Evolutionary conservation across 2,888 invertebrate genomes (phyloP).

Genomic region (Hedya salicella): DNA sequence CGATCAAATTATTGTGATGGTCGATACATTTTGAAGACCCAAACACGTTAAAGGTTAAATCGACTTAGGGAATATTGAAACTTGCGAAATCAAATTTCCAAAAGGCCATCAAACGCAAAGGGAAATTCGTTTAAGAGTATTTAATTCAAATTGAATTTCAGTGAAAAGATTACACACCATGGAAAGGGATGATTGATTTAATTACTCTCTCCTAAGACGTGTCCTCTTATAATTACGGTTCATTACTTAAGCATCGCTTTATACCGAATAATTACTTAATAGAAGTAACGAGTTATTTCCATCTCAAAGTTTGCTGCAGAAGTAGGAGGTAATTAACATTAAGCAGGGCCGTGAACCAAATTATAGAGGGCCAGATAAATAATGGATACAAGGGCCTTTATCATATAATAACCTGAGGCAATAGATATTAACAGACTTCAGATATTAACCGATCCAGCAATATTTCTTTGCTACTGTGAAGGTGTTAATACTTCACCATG

Average conservation of each 20-base stretch:
- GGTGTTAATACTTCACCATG: too few species aligned
- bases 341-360: conserved; percentile 70
- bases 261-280: conserved; percentile 83
- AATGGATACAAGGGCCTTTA: conserved; percentile 53
- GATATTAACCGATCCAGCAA: too few species aligned
- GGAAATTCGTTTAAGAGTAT: conserved; percentile 68
- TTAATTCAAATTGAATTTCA: conserved; percentile 79
- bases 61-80: conserved; percentile 59
- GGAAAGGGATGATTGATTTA: conserved; percentile 81
- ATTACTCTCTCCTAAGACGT: conserved; percentile 82
- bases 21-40: conserved; percentile 49
- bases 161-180: conserved; percentile 81
- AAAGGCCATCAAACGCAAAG: conserved; percentile 72
- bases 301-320: conserved; percentile 71
- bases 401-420: not conserved
- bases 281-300: conserved; percentile 84
- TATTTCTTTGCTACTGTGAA: too few species aligned
- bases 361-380: conserved; percentile 72
- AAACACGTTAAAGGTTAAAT: conserved; percentile 55
- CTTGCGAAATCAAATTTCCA: conserved; percentile 46
- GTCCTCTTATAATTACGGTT: conserved; percentile 84
- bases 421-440: too few species aligned
- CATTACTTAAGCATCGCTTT: conserved; percentile 84
- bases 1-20: not conserved
- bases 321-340: conserved; percentile 78